A percentile compares a stretch with the other conserved stretches of the same genome.
Conservation (phyloP, 2,113 vertebrate genomes). For the Trinectes maculatus region DNA sequence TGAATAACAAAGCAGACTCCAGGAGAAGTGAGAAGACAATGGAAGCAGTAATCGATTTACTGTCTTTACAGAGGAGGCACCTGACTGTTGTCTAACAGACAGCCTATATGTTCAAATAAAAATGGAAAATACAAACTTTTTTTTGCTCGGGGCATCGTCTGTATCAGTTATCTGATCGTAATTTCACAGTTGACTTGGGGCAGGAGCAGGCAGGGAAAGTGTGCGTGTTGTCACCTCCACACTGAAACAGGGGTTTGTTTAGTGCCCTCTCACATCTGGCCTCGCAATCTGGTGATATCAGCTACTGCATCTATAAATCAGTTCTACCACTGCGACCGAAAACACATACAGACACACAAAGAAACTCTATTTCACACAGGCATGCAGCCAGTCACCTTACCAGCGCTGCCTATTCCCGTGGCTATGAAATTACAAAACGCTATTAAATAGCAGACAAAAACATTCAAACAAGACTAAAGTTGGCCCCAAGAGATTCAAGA, state of each 20-base stretch:
- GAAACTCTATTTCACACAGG: constrained; percentile 61
- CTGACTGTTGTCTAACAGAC: constrained; percentile 57
- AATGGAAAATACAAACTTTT: constrained; percentile 59
- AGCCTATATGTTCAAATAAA: constrained; percentile 65
- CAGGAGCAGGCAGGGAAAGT: constrained; percentile 48
- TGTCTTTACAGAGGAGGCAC: constrained; percentile 59
- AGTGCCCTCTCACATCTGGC: constrained; percentile 75
- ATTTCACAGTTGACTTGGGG: constrained; percentile 80
- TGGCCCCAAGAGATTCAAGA: not conserved
- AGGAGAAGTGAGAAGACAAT: constrained; percentile 48
- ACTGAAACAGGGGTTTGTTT: constrained; percentile 58
- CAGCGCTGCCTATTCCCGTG: constrained; percentile 2
- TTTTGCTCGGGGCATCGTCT: constrained; percentile 48
- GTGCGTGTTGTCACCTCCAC: constrained; percentile 61
- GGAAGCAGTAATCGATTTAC: constrained; percentile 71
- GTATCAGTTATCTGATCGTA: constrained; percentile 71
- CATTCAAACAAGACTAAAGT: not conserved
- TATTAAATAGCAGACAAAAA: constrained; percentile 33
- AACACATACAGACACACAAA: constrained; percentile 36
- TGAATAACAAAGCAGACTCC: constrained; percentile 62
- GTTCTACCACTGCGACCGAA: constrained; percentile 41
- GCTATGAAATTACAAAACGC: constrained; percentile 17
- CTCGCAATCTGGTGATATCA: constrained; percentile 75
- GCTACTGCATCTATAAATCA: constrained; percentile 69
- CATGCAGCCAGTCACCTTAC: constrained; percentile 25